phyloP scores from a whole-genome alignment of 2,888 invertebrate species.

The Apamea epomidion region DNA sequence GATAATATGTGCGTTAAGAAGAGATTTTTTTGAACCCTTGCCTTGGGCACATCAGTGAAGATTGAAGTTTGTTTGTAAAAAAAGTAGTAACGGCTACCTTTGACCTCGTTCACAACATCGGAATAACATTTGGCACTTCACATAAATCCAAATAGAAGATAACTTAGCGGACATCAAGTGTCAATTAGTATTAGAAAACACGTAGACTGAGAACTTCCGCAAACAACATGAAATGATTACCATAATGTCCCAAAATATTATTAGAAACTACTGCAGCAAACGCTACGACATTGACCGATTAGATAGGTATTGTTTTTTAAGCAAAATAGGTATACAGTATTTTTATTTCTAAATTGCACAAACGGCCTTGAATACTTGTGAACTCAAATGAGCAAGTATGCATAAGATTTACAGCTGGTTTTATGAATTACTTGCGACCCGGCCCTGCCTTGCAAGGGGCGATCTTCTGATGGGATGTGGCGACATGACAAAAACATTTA shows the following conservation, averaged over 20 bases:
- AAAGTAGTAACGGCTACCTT: not conserved
- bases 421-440: not conserved
- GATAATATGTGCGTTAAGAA: not conserved
- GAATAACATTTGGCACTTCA: not conserved
- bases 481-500: too few relatives aligned
- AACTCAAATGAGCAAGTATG: conserved; percentile 55
- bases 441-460: not conserved
- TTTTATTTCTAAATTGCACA: conserved; percentile 54
- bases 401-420: conserved; percentile 40
- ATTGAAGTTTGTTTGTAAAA: not conserved
- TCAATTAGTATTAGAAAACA: conserved; percentile 28
- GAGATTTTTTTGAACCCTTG: not conserved
- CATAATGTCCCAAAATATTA: conserved; percentile 26
- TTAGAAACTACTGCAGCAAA: conserved; percentile 18
- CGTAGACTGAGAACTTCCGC: conserved; percentile 11
- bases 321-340: conserved; percentile 31
- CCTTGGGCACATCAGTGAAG: not conserved
- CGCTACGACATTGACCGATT: conserved; percentile 36
- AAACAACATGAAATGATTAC: conserved; percentile 12
- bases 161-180: not conserved
- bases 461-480: not conserved
- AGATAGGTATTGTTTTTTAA: conserved; percentile 35
- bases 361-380: conserved; percentile 53
- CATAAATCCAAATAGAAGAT: not conserved
- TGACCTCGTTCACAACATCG: conserved; percentile 1